phyloP scores from a whole-genome alignment of 2,113 vertebrate genomes.

The Oncorhynchus kisutch region DNA sequence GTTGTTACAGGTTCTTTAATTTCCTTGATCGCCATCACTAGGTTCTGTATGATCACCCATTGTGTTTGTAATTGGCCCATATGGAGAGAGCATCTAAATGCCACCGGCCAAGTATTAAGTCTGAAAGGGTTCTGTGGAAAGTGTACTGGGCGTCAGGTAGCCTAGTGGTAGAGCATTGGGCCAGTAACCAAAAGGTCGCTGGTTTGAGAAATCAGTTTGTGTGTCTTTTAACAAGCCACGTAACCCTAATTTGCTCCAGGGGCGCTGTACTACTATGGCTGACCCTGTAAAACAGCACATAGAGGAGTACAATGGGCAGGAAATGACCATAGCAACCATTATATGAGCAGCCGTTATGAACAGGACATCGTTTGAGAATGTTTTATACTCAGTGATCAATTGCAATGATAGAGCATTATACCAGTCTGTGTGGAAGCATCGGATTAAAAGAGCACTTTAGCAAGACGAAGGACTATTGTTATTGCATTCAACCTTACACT shows the following conservation, averaged over 20 bases:
- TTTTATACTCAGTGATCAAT: background rate
- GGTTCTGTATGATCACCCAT: background rate
- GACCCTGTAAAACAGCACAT: too few relatives aligned
- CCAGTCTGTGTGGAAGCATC: background rate
- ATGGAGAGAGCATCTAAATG: background rate
- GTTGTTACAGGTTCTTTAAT: background rate
- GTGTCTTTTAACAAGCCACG: too few relatives aligned
- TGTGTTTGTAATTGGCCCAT: background rate
- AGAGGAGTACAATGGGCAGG: background rate
- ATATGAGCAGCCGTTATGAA: background rate
- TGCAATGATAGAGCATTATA: background rate
- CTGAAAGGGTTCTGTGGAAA: background rate
- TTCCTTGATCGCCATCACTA: background rate
- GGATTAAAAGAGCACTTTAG: background rate
- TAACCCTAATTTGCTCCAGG: too few relatives aligned
- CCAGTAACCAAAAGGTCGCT: too few relatives aligned
- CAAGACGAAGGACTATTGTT: background rate
- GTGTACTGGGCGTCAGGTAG: too few relatives aligned
- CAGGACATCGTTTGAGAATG: background rate
- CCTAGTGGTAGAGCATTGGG: too few relatives aligned
- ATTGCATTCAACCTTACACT: background rate
- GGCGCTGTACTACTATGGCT: too few relatives aligned
- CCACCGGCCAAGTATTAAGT: background rate
- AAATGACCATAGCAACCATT: background rate
- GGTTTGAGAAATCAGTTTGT: too few relatives aligned